Base-by-base conservation (phyloP, 2,113 vertebrate species). In the Chloropsis hardwickii region DNA sequence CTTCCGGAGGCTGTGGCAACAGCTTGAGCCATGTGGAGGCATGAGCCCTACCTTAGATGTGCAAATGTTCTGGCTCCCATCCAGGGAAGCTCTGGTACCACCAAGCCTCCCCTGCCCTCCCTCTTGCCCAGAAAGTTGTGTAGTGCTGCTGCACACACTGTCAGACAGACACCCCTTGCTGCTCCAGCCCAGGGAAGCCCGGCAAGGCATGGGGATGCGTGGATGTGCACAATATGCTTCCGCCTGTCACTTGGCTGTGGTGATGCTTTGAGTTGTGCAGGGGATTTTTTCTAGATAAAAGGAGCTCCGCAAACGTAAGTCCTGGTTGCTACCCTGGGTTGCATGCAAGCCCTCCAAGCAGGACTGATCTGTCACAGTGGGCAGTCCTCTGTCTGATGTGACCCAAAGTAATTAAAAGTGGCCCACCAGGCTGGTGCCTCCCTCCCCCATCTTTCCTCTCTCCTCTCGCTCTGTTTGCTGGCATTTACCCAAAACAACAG, bases 61-160 rank as follows among this genome's bases (percentile, higher is more conserved):
- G 92, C 37, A 85, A 89, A 95, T 93, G 57, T 70, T 53, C 88
- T 96, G 96, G 96, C 94, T 76, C 9, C 51, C 2, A 2, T 90
- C 92, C 95, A 95, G 66, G 70, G 61, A 78, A 90, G 57, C 61
- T 8, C 29, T 48, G 3, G 3, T 10, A 40, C 58, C 12, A 2
- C 16, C 8, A 33, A 61, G 76, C 35, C 39, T 81, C 35, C 78
- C 70, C 44, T 64, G 11, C 77, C 60, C 56, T 81, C 78, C 35
- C 37, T 73, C 28, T 60, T 40, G 54, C 80, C 78, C 10, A 0
- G 37, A 9, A 35, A 80, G 90, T 31, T n/a, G 39, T 90, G 79
- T 74, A 6, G 21, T 62, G 80, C 58, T 29, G 37, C 76, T 66
- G 91, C 1, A 6, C 1, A 4, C 2, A 0, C 90, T 82, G 96